Conservation (phyloP, 1,140 invertebrate genomes). For the Harlomillsia oculata region DNA sequence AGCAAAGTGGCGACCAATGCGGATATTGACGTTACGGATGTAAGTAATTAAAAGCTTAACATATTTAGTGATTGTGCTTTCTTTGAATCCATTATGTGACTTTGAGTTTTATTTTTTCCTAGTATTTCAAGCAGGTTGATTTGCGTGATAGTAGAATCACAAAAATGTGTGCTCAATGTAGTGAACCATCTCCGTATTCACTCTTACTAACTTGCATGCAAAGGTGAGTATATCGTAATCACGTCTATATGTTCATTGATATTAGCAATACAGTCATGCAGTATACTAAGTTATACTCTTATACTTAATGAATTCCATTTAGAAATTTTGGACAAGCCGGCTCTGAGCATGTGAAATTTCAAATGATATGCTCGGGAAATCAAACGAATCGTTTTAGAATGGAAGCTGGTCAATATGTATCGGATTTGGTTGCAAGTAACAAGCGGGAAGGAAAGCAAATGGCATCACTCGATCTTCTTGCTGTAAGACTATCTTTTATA, state of each 20-base stretch:
- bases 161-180: slow-evolving; percentile 87
- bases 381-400: slow-evolving; percentile 91
- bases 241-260: neutral
- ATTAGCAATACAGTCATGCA: neutral
- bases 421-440: slow-evolving; percentile 58
- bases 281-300: no score
- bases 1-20: neutral
- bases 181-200: slow-evolving; percentile 87
- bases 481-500: slow-evolving; percentile 43
- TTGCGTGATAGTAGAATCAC: slow-evolving; percentile 87
- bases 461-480: slow-evolving; percentile 88
- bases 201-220: slow-evolving; percentile 85
- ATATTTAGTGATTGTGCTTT: neutral
- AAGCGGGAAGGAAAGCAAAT: slow-evolving; percentile 95
- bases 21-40: slow-evolving; percentile 21
- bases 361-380: slow-evolving; percentile 77
- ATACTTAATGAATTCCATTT: slow-evolving; percentile 21
- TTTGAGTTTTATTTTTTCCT: slow-evolving; percentile 32
- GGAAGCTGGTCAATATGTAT: slow-evolving; percentile 80
- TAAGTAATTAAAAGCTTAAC: slow-evolving; percentile 6
- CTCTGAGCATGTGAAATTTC: slow-evolving; percentile 69
- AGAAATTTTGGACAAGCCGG: slow-evolving; percentile 83
- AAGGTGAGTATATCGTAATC: slow-evolving; percentile 42
- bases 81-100: neutral
- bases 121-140: slow-evolving; percentile 87